These are phyloP conservation scores for Sacculina carcini DNA, from an alignment of 2,888 invertebrate genomes.

Conservation along the genomic window DNA sequence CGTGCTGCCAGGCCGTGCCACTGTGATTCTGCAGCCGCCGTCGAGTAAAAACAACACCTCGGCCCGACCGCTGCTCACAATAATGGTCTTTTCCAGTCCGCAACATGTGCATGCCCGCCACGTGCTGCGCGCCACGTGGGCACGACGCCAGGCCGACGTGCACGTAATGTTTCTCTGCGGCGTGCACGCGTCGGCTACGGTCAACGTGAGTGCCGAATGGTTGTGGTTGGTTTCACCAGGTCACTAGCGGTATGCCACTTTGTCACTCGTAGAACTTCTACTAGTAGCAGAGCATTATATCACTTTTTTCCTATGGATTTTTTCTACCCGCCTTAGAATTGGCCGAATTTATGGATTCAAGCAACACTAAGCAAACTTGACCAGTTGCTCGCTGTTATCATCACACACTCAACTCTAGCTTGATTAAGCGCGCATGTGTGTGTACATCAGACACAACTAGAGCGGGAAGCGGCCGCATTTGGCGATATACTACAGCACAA, in stretches of 20 bases:
- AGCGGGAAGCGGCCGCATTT: background rate
- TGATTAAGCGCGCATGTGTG: no score
- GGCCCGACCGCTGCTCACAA: background rate
- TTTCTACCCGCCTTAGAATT: no score
- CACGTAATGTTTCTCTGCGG: background rate
- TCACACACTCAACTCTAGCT: background rate
- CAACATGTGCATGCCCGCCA: background rate
- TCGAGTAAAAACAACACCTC: no score
- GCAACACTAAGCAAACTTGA: no score
- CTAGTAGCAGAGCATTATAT: no score
- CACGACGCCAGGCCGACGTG: background rate
- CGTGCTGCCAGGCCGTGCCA: background rate
- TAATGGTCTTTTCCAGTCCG: background rate
- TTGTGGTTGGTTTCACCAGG: no score
- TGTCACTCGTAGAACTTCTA: no score
- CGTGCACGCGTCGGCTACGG: background rate
- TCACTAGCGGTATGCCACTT: no score
- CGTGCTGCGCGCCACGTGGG: background rate
- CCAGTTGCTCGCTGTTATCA: background rate
- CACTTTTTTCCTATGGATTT: no score
- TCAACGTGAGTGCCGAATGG: background rate
- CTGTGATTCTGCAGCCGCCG: background rate
- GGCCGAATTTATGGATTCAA: no score
- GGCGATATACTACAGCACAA: constrained; percentile 11
- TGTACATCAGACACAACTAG: background rate